Evolutionary conservation across 2,113 vertebrate species (phyloP).

Genomic region (Salminus brasiliensis): DNA sequence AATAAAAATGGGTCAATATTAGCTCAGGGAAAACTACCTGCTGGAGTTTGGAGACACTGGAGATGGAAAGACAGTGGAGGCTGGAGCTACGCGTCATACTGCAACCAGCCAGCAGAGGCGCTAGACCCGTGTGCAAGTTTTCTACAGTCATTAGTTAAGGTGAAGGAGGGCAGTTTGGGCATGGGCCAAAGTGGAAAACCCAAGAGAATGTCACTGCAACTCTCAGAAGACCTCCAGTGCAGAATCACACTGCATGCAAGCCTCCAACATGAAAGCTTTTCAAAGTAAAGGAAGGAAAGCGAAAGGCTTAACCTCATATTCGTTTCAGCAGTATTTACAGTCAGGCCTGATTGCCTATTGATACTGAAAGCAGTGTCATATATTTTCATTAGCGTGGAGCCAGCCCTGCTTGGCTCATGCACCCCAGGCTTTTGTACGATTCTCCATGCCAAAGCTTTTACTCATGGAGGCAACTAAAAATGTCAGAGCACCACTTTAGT

Average conservation of each 20-base stretch:
- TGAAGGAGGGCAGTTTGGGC: too few relatives aligned
- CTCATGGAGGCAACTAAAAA: slow-evolving; percentile 57
- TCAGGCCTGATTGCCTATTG: slow-evolving; percentile 33
- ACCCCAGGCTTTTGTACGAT: slow-evolving; percentile 23
- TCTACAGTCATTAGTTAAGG: too few relatives aligned
- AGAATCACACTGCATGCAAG: not conserved
- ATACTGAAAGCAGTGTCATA: slow-evolving; percentile 55
- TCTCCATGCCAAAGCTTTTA: slow-evolving; percentile 51
- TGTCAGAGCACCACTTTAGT: slow-evolving; percentile 49
- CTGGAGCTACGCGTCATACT: too few relatives aligned
- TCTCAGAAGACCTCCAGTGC: not conserved
- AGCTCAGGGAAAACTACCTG: too few relatives aligned
- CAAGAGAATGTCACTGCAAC: too few relatives aligned
- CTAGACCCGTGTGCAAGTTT: too few relatives aligned
- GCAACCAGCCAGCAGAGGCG: too few relatives aligned
- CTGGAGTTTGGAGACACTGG: too few relatives aligned
- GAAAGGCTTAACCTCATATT: slow-evolving; percentile 20
- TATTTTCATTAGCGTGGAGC: slow-evolving; percentile 51
- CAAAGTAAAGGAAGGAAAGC: not conserved
- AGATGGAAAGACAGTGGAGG: too few relatives aligned
- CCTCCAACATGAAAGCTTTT: not conserved
- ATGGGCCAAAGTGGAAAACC: too few relatives aligned
- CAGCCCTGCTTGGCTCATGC: slow-evolving; percentile 28
- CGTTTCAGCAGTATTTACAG: slow-evolving; percentile 41
- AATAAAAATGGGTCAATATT: too few relatives aligned